Percentiles rank a stretch among this genome's conserved stretches.
These are phyloP conservation scores for Lycophotia porphyrea DNA, from an alignment of 2,888 invertebrate genomes.

Conservation along the genomic window DNA sequence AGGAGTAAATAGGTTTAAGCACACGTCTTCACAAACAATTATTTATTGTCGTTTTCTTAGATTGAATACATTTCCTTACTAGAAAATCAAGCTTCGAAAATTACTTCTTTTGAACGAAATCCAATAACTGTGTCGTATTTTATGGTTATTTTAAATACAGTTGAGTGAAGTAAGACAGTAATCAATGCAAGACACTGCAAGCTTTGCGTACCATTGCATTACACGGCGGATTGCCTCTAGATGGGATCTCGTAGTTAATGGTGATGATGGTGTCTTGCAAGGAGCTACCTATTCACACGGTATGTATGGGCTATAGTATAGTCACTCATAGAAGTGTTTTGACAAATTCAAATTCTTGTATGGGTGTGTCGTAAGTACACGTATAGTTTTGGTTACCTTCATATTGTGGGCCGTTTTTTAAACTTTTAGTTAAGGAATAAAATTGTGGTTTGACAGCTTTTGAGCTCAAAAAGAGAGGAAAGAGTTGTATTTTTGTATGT, in stretches of 20 bases:
- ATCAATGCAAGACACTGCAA: constrained; percentile 28
- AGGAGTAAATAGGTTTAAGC: too few species aligned
- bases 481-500: too few species aligned
- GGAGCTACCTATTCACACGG: constrained; percentile 55
- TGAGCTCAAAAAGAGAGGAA: too few species aligned
- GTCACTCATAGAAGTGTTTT: constrained; percentile 34
- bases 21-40: too few species aligned
- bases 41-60: too few species aligned
- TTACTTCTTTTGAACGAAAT: constrained; percentile 2
- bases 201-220: constrained; percentile 50
- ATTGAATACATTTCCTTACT: too few species aligned
- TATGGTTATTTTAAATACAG: constrained; percentile 8
- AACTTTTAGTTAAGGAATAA: background rate
- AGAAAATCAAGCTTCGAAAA: constrained; percentile 3
- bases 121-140: constrained; percentile 11
- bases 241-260: constrained; percentile 59
- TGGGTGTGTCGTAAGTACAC: background rate
- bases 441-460: background rate
- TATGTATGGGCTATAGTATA: constrained; percentile 32
- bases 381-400: background rate
- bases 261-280: constrained; percentile 53
- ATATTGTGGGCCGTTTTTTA: background rate
- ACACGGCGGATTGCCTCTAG: constrained; percentile 40
- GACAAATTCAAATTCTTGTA: background rate
- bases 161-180: constrained; percentile 7